Conservation (phyloP, 2,113 vertebrate species). For the Anhinga anhinga region DNA sequence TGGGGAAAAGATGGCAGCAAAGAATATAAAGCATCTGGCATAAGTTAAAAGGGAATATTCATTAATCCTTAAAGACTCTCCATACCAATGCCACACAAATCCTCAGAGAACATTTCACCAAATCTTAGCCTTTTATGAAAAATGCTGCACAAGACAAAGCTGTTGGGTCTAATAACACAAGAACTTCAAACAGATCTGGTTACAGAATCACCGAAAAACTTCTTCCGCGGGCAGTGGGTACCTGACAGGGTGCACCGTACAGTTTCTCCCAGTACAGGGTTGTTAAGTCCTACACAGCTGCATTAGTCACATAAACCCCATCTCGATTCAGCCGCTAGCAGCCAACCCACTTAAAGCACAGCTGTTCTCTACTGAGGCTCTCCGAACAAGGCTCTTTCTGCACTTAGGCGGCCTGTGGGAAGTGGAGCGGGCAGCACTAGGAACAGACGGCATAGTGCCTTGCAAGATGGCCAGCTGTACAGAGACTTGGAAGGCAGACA, state of each 20-base stretch:
- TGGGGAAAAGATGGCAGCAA: background rate
- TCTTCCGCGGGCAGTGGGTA: background rate
- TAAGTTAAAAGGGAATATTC: background rate
- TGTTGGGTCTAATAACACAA: background rate
- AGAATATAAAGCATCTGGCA: background rate
- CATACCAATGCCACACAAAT: background rate
- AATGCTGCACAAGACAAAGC: background rate
- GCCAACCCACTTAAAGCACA: background rate
- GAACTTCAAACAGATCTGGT: background rate
- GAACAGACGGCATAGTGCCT: constrained; percentile 22
- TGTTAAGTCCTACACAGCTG: background rate
- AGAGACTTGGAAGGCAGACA: background rate
- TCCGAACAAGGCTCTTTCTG: background rate
- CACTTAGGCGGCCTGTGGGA: background rate
- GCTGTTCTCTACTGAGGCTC: background rate
- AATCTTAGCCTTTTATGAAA: background rate
- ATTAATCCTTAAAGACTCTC: background rate
- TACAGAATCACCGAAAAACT: background rate
- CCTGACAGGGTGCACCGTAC: background rate
- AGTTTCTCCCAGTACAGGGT: background rate
- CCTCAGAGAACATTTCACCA: background rate
- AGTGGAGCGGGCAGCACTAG: background rate
- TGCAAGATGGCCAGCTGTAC: background rate
- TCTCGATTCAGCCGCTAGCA: background rate
- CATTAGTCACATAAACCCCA: background rate